Evolutionary conservation across 2,113 vertebrate species (phyloP), one percentile per base, ranked within the genome.

Genomic region (Campylomormyrus tamandua): DNA sequence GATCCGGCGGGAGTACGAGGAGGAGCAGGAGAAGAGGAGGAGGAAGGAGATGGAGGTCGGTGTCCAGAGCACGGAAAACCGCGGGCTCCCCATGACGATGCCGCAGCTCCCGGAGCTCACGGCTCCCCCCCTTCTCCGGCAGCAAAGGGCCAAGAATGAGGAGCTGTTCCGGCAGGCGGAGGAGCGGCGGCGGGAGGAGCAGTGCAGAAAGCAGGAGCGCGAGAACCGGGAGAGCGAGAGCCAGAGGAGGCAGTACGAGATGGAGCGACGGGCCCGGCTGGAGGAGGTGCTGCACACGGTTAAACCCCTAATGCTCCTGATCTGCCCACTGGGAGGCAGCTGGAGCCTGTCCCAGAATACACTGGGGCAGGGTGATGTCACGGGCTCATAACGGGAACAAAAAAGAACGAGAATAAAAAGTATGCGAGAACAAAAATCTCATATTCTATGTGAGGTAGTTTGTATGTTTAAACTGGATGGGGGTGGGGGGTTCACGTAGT

Each of bases 131-230:
- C 87, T 27, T 46, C 53, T 90, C 86, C 91, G 93, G 89, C 92
- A 98, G 98, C 95, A 96, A 97, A 96, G 96, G 89, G 91, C 96
- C 19, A 98, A 98, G 95, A 97, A 97, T 86, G 96, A 97, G 91
- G 97, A 98, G 93, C 92, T 97, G 77, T 95, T 96, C 90, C 94
- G 94, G 3, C 94, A 97, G 92, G 95, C 96, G n/a, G 97, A 98
- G 90, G 95, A 97, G 94, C 96, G 95, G 89, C 94, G 90, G 88
- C 94, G 58, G 84, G 95, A 95, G 27, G 91, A 74, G 0, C 93
- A 95, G 90, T 92, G 70, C 87, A 93, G 91, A 90, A 94, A 93
- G 90, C 92, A 88, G 45, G 93, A 95, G 87, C 96, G 94, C 3
- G 95, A 96, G 42, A 95, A 95, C 83, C 95, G 93, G 92, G 94